phyloP scores from a whole-genome alignment of 2,797 vertebrate genomes.

The Anolis apletophallus region DNA sequence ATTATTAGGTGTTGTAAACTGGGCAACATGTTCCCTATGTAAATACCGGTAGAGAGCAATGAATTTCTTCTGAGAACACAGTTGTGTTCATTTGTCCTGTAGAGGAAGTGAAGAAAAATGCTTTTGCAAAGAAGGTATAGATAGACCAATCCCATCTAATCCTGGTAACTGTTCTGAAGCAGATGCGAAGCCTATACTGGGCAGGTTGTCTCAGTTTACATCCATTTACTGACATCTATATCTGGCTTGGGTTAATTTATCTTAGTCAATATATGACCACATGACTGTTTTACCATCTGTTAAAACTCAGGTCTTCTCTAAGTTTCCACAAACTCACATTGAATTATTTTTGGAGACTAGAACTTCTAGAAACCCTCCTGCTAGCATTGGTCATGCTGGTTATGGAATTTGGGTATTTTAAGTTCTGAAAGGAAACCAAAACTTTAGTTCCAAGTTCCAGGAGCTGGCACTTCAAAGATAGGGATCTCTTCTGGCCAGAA shows the following conservation, averaged over 20 bases:
- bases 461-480: too few relatives aligned
- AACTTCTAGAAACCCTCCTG: too few relatives aligned
- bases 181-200: background rate
- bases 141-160: slow-evolving; percentile 41
- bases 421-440: too few relatives aligned
- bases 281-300: too few relatives aligned
- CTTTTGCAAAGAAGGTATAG: slow-evolving; percentile 30
- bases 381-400: too few relatives aligned
- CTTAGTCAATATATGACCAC: too few relatives aligned
- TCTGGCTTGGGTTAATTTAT: background rate
- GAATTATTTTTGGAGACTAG: too few relatives aligned
- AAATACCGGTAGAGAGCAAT: slow-evolving; percentile 57
- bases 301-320: too few relatives aligned
- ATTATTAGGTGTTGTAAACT: slow-evolving; percentile 53
- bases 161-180: slow-evolving; percentile 43
- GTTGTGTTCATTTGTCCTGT: background rate
- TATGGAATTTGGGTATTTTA: too few relatives aligned
- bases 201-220: background rate
- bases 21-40: slow-evolving; percentile 6
- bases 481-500: too few relatives aligned
- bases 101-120: background rate
- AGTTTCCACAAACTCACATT: too few relatives aligned
- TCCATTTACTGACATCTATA: background rate
- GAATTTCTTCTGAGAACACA: slow-evolving; percentile 53
- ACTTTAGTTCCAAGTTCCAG: too few relatives aligned